A percentile compares a stretch with the other conserved stretches of the same genome.
These are phyloP conservation scores for Leptopterna dolabrata DNA, from an alignment of 2,888 invertebrate species.

Conservation along the genomic window DNA sequence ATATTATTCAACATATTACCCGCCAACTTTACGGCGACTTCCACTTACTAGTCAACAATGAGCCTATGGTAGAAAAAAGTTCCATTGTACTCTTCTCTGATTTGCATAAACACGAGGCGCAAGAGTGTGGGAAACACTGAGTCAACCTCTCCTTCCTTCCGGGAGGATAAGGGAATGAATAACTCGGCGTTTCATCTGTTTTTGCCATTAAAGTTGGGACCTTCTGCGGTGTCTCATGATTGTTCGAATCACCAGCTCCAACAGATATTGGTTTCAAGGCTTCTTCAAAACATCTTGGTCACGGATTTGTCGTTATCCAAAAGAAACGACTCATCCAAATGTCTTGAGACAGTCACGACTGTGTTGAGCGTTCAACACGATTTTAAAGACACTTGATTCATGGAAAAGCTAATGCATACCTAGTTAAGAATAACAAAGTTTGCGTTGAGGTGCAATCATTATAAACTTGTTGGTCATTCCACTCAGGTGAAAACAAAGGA, in stretches of 20 bases:
- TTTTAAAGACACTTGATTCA: no score
- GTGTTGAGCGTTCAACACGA: not conserved
- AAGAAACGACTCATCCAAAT: not conserved
- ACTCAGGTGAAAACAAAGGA: no score
- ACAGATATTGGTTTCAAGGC: no score
- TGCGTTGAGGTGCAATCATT: no score
- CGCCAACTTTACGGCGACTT: not conserved
- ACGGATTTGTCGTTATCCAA: not conserved
- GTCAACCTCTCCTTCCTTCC: not conserved
- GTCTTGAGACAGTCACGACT: not conserved
- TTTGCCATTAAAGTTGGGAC: not conserved
- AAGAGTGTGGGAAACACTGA: not conserved
- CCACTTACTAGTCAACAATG: not conserved
- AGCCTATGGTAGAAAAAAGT: not conserved
- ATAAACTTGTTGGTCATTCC: no score
- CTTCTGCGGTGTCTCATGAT: not conserved
- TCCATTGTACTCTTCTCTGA: not conserved
- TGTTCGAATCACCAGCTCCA: not conserved
- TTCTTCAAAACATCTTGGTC: not conserved
- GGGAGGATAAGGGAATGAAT: not conserved
- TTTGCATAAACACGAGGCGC: conserved; percentile 7
- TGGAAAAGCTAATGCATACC: no score
- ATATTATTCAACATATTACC: not conserved
- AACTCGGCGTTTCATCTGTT: not conserved
- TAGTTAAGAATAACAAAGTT: no score